Percentiles rank a stretch among this genome's conserved stretches.
Conservation (phyloP, 2,113 vertebrate genomes). For the Potamarius usumacintae region DNA sequence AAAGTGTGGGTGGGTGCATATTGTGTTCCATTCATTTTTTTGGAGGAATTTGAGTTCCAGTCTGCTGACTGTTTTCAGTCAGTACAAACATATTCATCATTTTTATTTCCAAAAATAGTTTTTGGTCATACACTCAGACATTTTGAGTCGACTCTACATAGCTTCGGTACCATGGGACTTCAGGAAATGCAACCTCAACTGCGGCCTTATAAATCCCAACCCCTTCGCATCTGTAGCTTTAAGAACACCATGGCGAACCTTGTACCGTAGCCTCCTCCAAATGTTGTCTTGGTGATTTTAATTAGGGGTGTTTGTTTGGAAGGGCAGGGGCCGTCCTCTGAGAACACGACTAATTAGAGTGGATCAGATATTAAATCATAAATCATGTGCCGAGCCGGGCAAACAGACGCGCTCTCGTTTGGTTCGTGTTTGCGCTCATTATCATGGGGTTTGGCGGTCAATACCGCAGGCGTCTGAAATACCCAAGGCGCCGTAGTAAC, state of each 20-base stretch:
- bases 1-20: neutral
- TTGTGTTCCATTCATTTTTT: neutral
- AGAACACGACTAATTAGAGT: slow-evolving; percentile 66
- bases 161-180: neutral
- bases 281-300: slow-evolving; percentile 48
- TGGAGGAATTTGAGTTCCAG: neutral
- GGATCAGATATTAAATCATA: slow-evolving; percentile 67
- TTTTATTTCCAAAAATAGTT: neutral
- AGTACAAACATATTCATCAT: neutral
- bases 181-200: neutral
- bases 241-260: slow-evolving; percentile 21
- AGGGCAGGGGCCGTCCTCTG: slow-evolving; percentile 34
- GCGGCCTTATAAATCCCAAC: neutral
- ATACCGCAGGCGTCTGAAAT: slow-evolving; percentile 30
- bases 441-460: slow-evolving; percentile 58
- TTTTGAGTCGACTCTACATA: neutral
- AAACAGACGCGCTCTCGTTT: slow-evolving; percentile 62
- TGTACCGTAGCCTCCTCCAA: slow-evolving; percentile 8
- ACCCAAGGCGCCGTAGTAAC: slow-evolving; percentile 4
- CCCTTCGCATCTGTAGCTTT: slow-evolving; percentile 19
- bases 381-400: slow-evolving; percentile 60
- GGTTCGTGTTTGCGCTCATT: slow-evolving; percentile 67
- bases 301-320: slow-evolving; percentile 34
- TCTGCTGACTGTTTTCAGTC: neutral
- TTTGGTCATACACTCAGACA: too few relatives aligned